phyloP scores from a whole-genome alignment of 2,797 vertebrate genomes.

The Octomys mimax region DNA sequence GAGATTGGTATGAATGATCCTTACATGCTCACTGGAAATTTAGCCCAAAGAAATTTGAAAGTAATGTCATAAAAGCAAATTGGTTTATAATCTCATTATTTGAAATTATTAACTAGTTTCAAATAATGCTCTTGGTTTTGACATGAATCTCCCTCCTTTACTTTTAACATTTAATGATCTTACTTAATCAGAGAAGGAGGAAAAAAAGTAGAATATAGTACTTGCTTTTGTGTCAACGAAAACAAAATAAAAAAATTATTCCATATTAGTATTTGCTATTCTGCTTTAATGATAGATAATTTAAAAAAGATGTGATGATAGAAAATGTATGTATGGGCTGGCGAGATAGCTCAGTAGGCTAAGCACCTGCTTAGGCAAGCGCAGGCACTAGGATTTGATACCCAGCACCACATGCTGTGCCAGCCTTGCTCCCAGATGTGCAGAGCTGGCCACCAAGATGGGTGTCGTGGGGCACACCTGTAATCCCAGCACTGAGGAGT shows the following conservation, averaged over 20 bases:
- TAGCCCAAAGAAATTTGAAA: constrained; percentile 86
- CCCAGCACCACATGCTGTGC: too few relatives aligned
- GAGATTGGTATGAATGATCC: constrained; percentile 85
- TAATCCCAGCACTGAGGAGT: too few relatives aligned
- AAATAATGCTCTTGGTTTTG: constrained; percentile 76
- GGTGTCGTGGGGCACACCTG: too few relatives aligned
- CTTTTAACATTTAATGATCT: constrained; percentile 76
- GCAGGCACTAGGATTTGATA: too few relatives aligned
- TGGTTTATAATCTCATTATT: constrained; percentile 81
- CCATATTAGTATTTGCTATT: constrained; percentile 45
- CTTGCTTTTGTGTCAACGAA: not conserved
- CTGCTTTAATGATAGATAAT: constrained; percentile 46
- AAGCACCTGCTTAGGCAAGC: too few relatives aligned
- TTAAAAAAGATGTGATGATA: constrained; percentile 1
- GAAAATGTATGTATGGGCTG: constrained; percentile 3
- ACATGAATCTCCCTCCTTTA: constrained; percentile 63
- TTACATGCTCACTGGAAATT: constrained; percentile 84
- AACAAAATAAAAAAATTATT: constrained; percentile 48
- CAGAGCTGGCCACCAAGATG: too few relatives aligned
- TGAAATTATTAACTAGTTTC: constrained; percentile 80
- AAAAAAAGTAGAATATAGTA: constrained; percentile 37
- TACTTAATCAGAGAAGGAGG: constrained; percentile 40
- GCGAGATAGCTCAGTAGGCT: too few relatives aligned
- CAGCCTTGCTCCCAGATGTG: too few relatives aligned
- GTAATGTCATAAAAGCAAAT: constrained; percentile 80